phyloP scores from a whole-genome alignment of 2,888 invertebrate species.

The Endomychus coccineus region DNA sequence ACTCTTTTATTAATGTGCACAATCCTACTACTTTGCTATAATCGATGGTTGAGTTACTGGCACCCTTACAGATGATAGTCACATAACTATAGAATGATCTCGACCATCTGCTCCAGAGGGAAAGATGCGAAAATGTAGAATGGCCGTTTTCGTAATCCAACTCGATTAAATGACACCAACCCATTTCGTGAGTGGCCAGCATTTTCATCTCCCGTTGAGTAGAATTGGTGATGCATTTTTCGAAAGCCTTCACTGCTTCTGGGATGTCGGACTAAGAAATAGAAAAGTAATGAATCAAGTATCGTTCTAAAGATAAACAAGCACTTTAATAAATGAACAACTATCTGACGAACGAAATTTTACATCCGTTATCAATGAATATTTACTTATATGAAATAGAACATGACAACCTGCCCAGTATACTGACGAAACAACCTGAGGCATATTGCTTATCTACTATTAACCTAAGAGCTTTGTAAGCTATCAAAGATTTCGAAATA shows the following conservation, averaged over 20 bases:
- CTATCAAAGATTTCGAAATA: too few species aligned
- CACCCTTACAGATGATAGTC: slow-evolving; percentile 43
- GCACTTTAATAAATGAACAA: too few species aligned
- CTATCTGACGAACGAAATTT: too few species aligned
- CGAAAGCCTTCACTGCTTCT: slow-evolving; percentile 51
- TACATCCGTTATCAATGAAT: too few species aligned
- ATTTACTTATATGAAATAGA: too few species aligned
- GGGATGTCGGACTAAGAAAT: slow-evolving; percentile 52
- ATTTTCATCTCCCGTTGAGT: slow-evolving; percentile 57
- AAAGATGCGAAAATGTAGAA: slow-evolving; percentile 48
- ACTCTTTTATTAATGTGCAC: slow-evolving; percentile 24
- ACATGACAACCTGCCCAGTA: too few species aligned
- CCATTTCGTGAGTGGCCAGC: slow-evolving; percentile 53
- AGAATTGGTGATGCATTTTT: slow-evolving; percentile 50
- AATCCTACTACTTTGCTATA: slow-evolving; percentile 32
- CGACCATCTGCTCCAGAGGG: slow-evolving; percentile 57
- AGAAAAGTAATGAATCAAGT: too few species aligned
- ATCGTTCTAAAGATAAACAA: too few species aligned
- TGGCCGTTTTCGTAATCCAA: slow-evolving; percentile 51
- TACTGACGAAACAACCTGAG: too few species aligned
- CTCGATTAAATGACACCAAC: slow-evolving; percentile 59
- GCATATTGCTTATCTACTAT: too few species aligned
- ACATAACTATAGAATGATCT: slow-evolving; percentile 59
- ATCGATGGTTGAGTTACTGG: slow-evolving; percentile 13
- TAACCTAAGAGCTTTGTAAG: too few species aligned